These are phyloP conservation scores for Hormiphora californensis DNA, from an alignment of 37 sponge, comb jelly and placozoan species.

Conservation along the genomic window DNA sequence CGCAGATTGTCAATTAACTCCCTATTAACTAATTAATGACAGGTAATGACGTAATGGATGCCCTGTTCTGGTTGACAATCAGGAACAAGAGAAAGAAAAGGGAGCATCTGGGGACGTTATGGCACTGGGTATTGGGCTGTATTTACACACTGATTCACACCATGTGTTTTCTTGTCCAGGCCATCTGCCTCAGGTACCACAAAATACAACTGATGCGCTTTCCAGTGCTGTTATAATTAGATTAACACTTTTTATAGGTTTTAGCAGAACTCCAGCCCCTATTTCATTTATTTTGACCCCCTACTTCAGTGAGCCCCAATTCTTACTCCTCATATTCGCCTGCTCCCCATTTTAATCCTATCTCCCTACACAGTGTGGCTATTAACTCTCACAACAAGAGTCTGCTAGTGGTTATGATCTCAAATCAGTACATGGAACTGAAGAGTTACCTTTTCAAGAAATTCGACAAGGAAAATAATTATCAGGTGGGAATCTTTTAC, in stretches of 20 bases:
- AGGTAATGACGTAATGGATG: conserved; percentile 59
- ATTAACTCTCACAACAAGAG: conserved; percentile 87
- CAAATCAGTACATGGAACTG: conserved; percentile 97
- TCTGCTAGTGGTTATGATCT: conserved; percentile 78
- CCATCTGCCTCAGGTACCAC: conserved; percentile 12
- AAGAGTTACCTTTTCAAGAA: conserved; percentile 94
- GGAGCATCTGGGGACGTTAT: not conserved
- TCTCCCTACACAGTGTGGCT: conserved; percentile 73
- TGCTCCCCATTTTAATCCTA: not conserved
- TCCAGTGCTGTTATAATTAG: too few species aligned
- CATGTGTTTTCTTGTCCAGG: conserved; percentile 12
- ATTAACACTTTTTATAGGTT: too few species aligned
- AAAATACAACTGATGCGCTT: not conserved
- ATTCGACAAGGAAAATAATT: conserved; percentile 82
- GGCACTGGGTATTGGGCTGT: conserved; percentile 30
- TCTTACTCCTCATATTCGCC: too few species aligned
- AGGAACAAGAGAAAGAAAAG: conserved; percentile 47
- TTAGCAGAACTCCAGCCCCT: too few species aligned
- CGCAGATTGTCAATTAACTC: conserved; percentile 58
- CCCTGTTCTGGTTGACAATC: conserved; percentile 67
- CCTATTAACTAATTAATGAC: conserved; percentile 71
- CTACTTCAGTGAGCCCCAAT: not conserved
- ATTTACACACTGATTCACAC: conserved; percentile 29
- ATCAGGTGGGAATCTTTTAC: too few species aligned
- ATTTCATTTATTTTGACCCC: not conserved